Percentiles rank a stretch among this genome's conserved stretches.
Evolutionary conservation across 2,113 vertebrate genomes (phyloP).

Genomic region (Ptilonorhynchus violaceus): DNA sequence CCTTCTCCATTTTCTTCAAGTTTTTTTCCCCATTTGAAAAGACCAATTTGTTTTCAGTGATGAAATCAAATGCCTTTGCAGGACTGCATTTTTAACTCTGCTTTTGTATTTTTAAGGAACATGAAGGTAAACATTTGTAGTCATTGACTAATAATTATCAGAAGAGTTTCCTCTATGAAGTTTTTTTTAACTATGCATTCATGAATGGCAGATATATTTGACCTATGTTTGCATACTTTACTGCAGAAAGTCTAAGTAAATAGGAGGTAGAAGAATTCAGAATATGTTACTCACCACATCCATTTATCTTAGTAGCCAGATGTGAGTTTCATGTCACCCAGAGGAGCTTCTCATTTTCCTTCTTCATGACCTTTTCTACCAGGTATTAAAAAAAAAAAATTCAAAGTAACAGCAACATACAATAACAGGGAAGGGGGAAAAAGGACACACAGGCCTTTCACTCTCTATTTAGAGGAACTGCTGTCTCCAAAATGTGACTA

Average conservation of each 20-base stretch:
- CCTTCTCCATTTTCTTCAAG: neutral
- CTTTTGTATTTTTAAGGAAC: neutral
- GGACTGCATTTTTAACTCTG: neutral
- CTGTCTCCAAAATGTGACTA: neutral
- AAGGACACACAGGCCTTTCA: neutral
- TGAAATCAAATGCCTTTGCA: neutral
- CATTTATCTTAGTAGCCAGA: neutral
- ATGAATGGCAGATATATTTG: neutral
- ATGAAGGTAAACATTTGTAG: neutral
- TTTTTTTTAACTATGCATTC: neutral
- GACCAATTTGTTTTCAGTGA: neutral
- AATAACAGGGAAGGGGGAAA: rapidly evolving
- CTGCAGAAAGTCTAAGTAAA: neutral
- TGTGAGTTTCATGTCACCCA: neutral
- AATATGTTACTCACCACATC: neutral
- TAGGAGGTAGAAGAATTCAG: neutral
- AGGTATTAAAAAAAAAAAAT: neutral
- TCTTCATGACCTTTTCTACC: neutral
- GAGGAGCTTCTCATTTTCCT: neutral
- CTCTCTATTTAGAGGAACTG: neutral
- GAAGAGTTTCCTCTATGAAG: neutral
- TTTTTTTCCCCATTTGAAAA: neutral
- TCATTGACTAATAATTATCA: neutral
- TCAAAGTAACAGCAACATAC: neutral
- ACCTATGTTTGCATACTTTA: neutral